These are phyloP conservation scores for Tupaia tana DNA, from an alignment of 2,113 vertebrate genomes.

Conservation along the genomic window DNA sequence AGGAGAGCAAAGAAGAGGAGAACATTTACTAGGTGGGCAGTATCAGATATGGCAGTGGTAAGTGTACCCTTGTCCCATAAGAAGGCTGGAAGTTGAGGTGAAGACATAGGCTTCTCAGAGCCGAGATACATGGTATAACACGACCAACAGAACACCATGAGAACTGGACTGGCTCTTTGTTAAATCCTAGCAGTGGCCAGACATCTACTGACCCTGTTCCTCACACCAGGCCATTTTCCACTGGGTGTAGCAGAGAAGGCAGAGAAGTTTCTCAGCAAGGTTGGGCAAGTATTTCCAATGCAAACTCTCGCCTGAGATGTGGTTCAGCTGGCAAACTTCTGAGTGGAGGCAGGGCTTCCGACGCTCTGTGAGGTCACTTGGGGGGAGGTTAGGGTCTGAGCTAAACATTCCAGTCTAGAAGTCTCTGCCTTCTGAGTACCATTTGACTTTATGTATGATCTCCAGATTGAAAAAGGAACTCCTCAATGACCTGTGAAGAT, in stretches of 20 bases:
- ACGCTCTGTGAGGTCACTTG: slow-evolving; percentile 56
- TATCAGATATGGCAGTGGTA: neutral
- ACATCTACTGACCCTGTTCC: neutral
- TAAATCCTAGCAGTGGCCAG: no score
- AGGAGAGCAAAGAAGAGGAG: slow-evolving; percentile 34
- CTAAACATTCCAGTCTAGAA: neutral
- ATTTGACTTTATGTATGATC: no score
- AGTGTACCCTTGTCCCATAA: neutral
- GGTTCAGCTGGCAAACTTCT: neutral
- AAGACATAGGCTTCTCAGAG: neutral
- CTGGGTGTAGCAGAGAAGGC: neutral
- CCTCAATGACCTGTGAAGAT: neutral
- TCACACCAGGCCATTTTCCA: neutral
- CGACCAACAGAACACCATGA: neutral
- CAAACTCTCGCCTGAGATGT: neutral
- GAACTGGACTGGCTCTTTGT: neutral
- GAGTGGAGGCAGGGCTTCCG: neutral
- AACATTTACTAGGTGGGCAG: neutral
- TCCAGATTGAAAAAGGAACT: neutral
- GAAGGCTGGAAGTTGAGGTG: slow-evolving; percentile 1
- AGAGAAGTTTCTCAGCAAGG: neutral
- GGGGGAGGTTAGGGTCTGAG: neutral
- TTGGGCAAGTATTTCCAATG: neutral
- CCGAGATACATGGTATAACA: neutral
- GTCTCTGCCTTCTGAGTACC: neutral